phyloP scores from a whole-genome alignment of 2,797 vertebrate species.

The Parauchenoglanis ngamensis region DNA sequence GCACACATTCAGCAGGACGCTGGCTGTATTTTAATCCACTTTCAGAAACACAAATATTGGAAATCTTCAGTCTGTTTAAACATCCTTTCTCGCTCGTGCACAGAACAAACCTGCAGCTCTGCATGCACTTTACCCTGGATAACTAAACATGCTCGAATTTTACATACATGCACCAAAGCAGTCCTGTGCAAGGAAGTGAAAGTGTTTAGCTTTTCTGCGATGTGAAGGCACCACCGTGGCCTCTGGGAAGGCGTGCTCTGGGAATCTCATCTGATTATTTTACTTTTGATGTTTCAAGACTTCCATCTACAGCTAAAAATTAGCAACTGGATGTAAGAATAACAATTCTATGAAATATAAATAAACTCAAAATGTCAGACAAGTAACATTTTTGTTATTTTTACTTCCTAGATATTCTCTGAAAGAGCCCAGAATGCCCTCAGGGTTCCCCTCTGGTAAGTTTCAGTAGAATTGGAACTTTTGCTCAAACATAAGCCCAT shows the following conservation, averaged over 20 bases:
- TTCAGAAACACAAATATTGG: neutral
- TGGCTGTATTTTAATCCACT: neutral
- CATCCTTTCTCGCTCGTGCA: neutral
- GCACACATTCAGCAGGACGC: neutral
- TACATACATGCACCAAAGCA: neutral
- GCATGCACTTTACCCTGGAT: neutral
- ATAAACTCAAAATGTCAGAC: neutral
- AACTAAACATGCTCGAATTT: neutral
- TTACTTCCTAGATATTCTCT: neutral
- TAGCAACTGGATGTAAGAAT: neutral
- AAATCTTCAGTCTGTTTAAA: neutral
- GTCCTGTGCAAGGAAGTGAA: neutral
- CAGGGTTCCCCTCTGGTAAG: neutral
- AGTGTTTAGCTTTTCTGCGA: neutral
- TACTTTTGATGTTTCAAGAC: neutral
- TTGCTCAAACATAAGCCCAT: neutral
- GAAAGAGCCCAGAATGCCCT: constrained; percentile 2
- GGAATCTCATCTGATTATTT: constrained; percentile 6
- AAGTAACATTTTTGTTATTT: neutral
- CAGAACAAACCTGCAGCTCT: neutral
- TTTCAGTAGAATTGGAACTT: neutral
- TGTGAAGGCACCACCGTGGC: neutral
- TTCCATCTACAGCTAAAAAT: neutral
- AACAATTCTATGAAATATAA: neutral
- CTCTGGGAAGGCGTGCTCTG: neutral